These are phyloP conservation scores for Channa striata DNA, from an alignment of 2,797 vertebrate species.

Conservation along the genomic window DNA sequence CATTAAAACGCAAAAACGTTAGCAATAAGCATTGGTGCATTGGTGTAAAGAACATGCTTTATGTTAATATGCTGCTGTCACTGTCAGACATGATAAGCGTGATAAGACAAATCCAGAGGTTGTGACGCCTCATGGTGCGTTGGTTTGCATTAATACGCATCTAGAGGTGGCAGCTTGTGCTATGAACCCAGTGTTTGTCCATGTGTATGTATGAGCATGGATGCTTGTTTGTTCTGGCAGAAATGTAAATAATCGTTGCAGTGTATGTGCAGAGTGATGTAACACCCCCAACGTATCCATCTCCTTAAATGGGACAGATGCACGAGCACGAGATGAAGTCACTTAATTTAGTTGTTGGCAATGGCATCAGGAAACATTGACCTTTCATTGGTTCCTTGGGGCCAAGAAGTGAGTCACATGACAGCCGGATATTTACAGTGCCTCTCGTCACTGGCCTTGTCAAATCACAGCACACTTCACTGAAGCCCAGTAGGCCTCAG, in stretches of 20 bases:
- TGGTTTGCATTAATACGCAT: neutral
- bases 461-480: constrained; percentile 83
- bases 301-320: constrained; percentile 65
- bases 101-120: constrained; percentile 66
- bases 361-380: constrained; percentile 82
- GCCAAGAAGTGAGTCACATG: constrained; percentile 81
- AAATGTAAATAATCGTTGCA: constrained; percentile 22
- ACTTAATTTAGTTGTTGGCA: constrained; percentile 80
- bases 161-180: constrained; percentile 21
- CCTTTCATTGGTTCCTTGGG: constrained; percentile 79
- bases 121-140: constrained; percentile 11
- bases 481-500: constrained; percentile 67
- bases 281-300: constrained; percentile 70
- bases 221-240: constrained; percentile 16
- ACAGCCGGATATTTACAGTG: constrained; percentile 82
- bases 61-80: constrained; percentile 58
- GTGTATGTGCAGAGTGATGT: constrained; percentile 38
- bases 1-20: constrained; percentile 6
- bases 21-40: constrained; percentile 9
- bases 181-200: constrained; percentile 4
- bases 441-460: constrained; percentile 82
- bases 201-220: neutral
- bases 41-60: constrained; percentile 35
- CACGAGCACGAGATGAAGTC: constrained; percentile 76
- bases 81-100: constrained; percentile 60